A percentile compares a stretch with the other conserved stretches of the same genome.
These are phyloP conservation scores for Pachyuromys duprasi DNA, from an alignment of 2,797 vertebrate genomes.

Conservation along the genomic window DNA sequence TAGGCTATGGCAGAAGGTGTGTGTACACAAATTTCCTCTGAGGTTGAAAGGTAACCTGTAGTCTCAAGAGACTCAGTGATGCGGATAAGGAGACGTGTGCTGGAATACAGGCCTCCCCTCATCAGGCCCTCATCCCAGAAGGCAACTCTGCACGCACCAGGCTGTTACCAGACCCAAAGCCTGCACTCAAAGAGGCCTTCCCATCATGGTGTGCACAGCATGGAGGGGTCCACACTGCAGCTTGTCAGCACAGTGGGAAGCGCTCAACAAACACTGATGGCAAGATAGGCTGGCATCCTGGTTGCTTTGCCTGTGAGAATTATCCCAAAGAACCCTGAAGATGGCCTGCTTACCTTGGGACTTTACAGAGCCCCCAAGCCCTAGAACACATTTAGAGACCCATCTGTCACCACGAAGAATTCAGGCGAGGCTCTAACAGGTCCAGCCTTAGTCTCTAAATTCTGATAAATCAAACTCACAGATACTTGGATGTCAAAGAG, in stretches of 20 bases:
- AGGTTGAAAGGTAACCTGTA: not conserved
- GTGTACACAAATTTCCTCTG: not conserved
- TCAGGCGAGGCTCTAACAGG: not conserved
- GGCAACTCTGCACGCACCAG: fast-evolving
- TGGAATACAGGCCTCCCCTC: too few relatives aligned
- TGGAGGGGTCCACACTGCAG: not conserved
- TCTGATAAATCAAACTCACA: not conserved
- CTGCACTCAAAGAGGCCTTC: fast-evolving
- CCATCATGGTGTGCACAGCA: fast-evolving
- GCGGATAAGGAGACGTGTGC: fast-evolving
- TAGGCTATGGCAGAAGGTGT: not conserved
- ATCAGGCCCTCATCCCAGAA: not conserved
- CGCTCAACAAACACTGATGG: not conserved
- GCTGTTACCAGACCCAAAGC: not conserved
- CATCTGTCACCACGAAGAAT: not conserved
- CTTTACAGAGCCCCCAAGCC: not conserved
- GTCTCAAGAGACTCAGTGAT: not conserved
- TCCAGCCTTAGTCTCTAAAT: not conserved
- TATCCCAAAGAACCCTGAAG: not conserved
- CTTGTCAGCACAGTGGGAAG: not conserved
- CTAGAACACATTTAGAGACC: not conserved
- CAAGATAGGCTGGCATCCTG: fast-evolving
- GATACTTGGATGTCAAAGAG: not conserved
- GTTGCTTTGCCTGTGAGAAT: not conserved
- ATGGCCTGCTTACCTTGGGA: not conserved